These are phyloP conservation scores for Drosophila antonietae DNA, from an alignment of 2,888 invertebrate species.

Conservation along the genomic window DNA sequence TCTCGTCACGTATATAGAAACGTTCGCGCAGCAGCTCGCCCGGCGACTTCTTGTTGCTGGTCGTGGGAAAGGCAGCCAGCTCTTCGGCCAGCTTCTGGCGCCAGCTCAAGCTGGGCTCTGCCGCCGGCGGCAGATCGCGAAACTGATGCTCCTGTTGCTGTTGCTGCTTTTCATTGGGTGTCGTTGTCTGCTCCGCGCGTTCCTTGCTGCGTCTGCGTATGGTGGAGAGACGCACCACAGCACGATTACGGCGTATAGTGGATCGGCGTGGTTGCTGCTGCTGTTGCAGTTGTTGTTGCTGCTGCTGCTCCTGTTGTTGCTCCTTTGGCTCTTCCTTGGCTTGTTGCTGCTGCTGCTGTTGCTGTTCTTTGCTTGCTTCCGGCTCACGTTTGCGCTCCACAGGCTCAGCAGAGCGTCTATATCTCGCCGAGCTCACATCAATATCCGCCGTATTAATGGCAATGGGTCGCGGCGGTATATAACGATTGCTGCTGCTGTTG, in stretches of 20 bases:
- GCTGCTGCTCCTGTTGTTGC: constrained; percentile 11
- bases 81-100: constrained; percentile 88
- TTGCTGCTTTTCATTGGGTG: constrained; percentile 3
- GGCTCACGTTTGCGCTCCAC: constrained; percentile 29
- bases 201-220: constrained; percentile 84
- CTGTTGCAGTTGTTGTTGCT: constrained; percentile 50
- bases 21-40: constrained; percentile 92
- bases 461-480: constrained; percentile 87
- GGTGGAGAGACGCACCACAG: constrained; percentile 91
- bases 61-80: constrained; percentile 71
- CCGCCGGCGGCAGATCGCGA: constrained; percentile 80
- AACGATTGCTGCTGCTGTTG: constrained; percentile 81
- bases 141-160: constrained; percentile 55
- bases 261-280: constrained; percentile 85
- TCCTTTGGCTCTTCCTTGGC: constrained; percentile 56
- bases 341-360: constrained; percentile 68
- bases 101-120: constrained; percentile 86
- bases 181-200: constrained; percentile 34
- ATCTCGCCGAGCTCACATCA: constrained; percentile 90
- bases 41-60: constrained; percentile 87
- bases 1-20: constrained; percentile 85
- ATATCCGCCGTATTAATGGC: constrained; percentile 94
- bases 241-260: constrained; percentile 89
- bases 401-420: constrained; percentile 73
- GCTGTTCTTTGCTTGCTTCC: constrained; percentile 19